These are phyloP conservation scores for Drosophila pseudoananassae DNA, from an alignment of 1,140 invertebrate genomes.

Conservation along the genomic window DNA sequence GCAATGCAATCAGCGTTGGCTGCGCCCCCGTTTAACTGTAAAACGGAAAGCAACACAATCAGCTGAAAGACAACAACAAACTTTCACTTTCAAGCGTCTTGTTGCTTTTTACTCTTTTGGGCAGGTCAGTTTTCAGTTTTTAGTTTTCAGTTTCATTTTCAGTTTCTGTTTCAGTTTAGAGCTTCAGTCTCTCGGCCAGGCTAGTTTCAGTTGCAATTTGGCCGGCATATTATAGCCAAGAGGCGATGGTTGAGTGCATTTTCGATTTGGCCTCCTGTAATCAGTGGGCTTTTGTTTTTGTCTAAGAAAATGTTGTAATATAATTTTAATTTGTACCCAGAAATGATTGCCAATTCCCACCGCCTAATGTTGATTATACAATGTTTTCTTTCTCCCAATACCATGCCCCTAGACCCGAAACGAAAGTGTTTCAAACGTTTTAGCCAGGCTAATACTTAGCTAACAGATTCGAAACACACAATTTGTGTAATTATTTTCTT, in stretches of 20 bases:
- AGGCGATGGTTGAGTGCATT: conserved; percentile 70
- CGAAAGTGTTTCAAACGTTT: conserved; percentile 45
- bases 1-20: conserved; percentile 34
- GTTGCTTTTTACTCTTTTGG: conserved; percentile 53
- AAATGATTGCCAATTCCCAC: conserved; percentile 76
- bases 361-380: conserved; percentile 74
- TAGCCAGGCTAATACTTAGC: conserved; percentile 38
- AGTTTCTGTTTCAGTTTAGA: not conserved
- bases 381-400: conserved; percentile 34
- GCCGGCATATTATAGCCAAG: not conserved
- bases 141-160: not conserved
- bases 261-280: conserved; percentile 74
- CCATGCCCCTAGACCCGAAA: conserved; percentile 2
- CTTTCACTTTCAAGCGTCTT: conserved; percentile 67
- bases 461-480: conserved; percentile 54
- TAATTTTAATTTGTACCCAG: conserved; percentile 79
- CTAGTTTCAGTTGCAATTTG: conserved; percentile 15
- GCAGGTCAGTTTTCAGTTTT: conserved; percentile 65
- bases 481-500: conserved; percentile 62
- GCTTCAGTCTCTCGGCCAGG: conserved; percentile 19
- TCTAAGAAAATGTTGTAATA: conserved; percentile 76
- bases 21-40: conserved; percentile 56
- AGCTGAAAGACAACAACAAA: conserved; percentile 40
- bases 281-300: conserved; percentile 60
- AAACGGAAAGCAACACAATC: conserved; percentile 13